Base-by-base conservation (phyloP, 2,888 invertebrate genomes). In the Drosophila ezoana region DNA sequence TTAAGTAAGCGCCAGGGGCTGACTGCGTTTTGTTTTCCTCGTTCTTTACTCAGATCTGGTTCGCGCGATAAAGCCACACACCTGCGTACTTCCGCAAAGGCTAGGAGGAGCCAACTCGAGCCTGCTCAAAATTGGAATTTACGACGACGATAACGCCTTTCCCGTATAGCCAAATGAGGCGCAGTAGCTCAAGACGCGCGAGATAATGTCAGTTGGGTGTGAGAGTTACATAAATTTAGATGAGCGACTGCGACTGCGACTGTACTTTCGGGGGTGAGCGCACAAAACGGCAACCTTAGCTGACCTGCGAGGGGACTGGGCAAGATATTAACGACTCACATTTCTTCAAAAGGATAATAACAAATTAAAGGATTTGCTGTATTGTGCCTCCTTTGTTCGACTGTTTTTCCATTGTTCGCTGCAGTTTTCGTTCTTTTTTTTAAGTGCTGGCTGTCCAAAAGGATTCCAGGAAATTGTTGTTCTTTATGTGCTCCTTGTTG, bases 281-380 rank as follows among this genome's bases (percentile, higher is more conserved):
- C 10, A 35, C 14, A 13, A 49, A 60, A n/a, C 53, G 52, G 28
- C 28, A 28, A 1, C 37, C 23, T 43, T 49, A 28, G 56, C 35
- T 53, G 37, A 43, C 14, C 60, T 43, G 14, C 33, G 23, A 45
- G 20, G 32, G 3, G 40, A n/a, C 37, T 11, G 18, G 38, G 49
- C 44, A 43, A 45, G 16, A 59, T 62, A 72, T 72, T 72, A 79
- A 76, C 68, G 77, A 80, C 81, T 76, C 69, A 76, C 62, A 51
- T 69, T 79, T 69, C 74, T 53, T 59, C 57, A 74, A 70, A 79
- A 79, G 81, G 80, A 82, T 81, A 81, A 82, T 72, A 82, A 82
- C 74, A 82, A 81, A 79, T 81, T 81, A 82, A 81, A 81, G 81
- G 81, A 81, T 82, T 81, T 81, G 65, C 76, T 59, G 20, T 65